These are phyloP conservation scores for Nematostella vectensis DNA, from an alignment of 92 coral and sea anemone species.

Conservation along the genomic window DNA sequence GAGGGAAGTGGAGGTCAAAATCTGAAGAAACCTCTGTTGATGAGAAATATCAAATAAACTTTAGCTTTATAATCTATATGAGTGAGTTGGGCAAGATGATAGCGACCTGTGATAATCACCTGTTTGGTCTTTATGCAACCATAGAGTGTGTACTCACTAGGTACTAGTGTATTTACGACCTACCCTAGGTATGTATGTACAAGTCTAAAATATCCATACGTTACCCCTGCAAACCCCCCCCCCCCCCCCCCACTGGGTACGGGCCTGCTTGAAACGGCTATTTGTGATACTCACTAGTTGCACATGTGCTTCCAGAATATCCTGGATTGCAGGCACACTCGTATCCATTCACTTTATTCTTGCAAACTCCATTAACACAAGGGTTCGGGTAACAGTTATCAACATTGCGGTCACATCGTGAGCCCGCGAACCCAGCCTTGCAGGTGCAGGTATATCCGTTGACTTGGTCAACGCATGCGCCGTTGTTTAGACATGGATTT, in stretches of 20 bases:
- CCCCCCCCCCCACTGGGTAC: no score
- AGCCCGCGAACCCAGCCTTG: slow-evolving; percentile 60
- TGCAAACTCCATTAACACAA: slow-evolving; percentile 68
- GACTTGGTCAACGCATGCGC: slow-evolving; percentile 55
- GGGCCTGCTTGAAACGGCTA: no score
- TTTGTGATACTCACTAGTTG: no score
- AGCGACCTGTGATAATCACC: no score
- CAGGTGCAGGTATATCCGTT: slow-evolving; percentile 63
- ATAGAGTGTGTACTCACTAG: no score
- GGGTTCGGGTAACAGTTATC: slow-evolving; percentile 73
- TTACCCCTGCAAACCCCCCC: no score
- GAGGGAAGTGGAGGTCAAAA: slow-evolving; percentile 76
- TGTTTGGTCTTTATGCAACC: no score
- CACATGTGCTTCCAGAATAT: slow-evolving; percentile 61
- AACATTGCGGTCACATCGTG: slow-evolving; percentile 46
- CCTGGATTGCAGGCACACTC: slow-evolving; percentile 75
- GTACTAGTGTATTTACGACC: no score
- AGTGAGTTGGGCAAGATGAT: no score
- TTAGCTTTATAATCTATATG: background rate
- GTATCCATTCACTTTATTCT: slow-evolving; percentile 54
- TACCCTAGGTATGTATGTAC: no score
- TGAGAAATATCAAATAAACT: no score
- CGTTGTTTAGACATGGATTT: slow-evolving; percentile 73
- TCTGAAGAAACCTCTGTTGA: slow-evolving; percentile 53
- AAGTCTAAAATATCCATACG: no score